Evolutionary conservation across 2,888 invertebrate genomes (phyloP).

Genomic region (Andrena haemorrhoa): DNA sequence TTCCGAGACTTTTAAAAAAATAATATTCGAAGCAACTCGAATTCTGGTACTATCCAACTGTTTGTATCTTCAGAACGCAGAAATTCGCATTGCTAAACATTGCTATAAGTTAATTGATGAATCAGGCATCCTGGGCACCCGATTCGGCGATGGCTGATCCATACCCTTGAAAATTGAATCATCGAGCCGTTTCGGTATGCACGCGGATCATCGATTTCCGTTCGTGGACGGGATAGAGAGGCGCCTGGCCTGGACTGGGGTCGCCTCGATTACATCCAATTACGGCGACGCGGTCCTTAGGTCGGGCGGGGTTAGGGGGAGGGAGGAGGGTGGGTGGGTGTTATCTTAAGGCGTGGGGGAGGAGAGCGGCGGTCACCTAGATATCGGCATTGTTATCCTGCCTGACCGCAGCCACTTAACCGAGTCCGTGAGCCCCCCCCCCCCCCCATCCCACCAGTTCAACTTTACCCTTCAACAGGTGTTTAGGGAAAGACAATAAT

Average conservation of each 20-base stretch:
- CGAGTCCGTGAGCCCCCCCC: constrained; percentile 76
- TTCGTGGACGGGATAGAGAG: constrained; percentile 22
- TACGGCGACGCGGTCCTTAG: constrained; percentile 44
- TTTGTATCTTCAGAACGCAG: too few relatives aligned
- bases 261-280: constrained; percentile 53
- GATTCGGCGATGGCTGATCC: too few relatives aligned
- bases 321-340: constrained; percentile 11
- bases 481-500: constrained; percentile 85
- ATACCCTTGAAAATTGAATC: constrained; percentile 38
- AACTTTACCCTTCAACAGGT: constrained; percentile 84
- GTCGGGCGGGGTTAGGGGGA: constrained; percentile 17
- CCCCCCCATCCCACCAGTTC: constrained; percentile 79
- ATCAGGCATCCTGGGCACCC: too few relatives aligned
- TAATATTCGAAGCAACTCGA: too few relatives aligned
- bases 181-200: constrained; percentile 23
- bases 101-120: too few relatives aligned
- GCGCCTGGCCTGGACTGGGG: not conserved
- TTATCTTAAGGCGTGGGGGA: constrained; percentile 49
- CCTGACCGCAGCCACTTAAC: constrained; percentile 83
- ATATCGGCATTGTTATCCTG: constrained; percentile 81
- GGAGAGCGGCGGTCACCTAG: constrained; percentile 66
- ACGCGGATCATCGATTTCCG: constrained; percentile 51
- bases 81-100: too few relatives aligned
- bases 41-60: too few relatives aligned
- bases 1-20: too few relatives aligned